These are phyloP conservation scores for Ibidorhyncha struthersii DNA, from an alignment of 2,113 vertebrate species.

Conservation along the genomic window DNA sequence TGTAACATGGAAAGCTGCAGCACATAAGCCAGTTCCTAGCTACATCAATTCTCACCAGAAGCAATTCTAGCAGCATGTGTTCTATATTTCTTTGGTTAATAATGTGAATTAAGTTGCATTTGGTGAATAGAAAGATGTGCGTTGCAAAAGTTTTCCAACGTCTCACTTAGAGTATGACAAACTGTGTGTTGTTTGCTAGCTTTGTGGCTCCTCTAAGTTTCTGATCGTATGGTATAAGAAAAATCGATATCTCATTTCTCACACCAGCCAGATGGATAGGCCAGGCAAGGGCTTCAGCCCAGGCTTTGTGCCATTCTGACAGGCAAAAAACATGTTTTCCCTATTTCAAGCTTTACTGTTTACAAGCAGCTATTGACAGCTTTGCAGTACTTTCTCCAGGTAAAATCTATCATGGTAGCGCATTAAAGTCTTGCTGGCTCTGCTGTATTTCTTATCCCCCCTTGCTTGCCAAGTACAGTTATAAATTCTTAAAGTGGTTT, in stretches of 20 bases:
- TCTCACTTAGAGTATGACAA: slow-evolving; percentile 52
- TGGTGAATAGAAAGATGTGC: slow-evolving; percentile 27
- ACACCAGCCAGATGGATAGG: slow-evolving; percentile 70
- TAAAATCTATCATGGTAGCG: slow-evolving; percentile 43
- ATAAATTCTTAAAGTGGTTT: slow-evolving; percentile 36
- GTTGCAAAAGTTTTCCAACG: slow-evolving; percentile 33
- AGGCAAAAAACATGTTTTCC: slow-evolving; percentile 66
- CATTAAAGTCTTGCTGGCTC: slow-evolving; percentile 33
- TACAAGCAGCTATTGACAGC: slow-evolving; percentile 70
- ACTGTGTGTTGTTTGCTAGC: neutral
- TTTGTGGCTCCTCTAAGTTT: slow-evolving; percentile 66
- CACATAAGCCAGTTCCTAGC: neutral
- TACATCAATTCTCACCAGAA: neutral
- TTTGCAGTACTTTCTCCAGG: slow-evolving; percentile 54
- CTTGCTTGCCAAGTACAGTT: slow-evolving; percentile 19
- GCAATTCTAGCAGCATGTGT: neutral
- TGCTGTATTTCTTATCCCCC: neutral
- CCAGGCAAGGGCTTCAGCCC: slow-evolving; percentile 66
- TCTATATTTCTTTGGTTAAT: neutral
- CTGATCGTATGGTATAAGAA: slow-evolving; percentile 66
- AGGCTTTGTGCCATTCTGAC: slow-evolving; percentile 66
- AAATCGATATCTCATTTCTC: slow-evolving; percentile 86
- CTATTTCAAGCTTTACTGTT: slow-evolving; percentile 58
- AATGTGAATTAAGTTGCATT: slow-evolving; percentile 3
- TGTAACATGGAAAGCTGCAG: neutral